Evolutionary conservation across 2,888 invertebrate species (phyloP), one percentile per base, ranked within the genome.

Genomic region (Catocala nupta): DNA sequence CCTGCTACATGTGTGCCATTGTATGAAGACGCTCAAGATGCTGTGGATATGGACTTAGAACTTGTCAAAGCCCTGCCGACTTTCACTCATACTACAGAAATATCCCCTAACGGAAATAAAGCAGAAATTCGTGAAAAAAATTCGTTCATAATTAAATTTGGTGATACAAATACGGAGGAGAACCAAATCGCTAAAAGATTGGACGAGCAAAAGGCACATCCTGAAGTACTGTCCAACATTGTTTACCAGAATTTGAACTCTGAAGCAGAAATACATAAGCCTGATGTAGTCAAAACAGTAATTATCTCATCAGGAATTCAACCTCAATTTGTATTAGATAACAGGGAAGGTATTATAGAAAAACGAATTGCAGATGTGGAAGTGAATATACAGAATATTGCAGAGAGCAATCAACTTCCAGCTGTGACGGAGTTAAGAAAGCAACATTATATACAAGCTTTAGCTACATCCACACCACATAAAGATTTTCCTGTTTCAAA

Each of bases 401-500:
- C 51, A 33, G 50, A 71, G 5, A 34, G 11, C 11, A 34, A 57
- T 45, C 47, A 51, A 34, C 55, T 65, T 56, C 58, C 67, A 5
- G 56, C 61, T 56, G 36, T 55, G 51, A 56, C 16, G 9, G 56
- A 69, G 5, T 57, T 68, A 10, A 77, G 69, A 60, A 74, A 63
- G 61, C 70, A 71, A 53, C 73, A 77, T 49, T 42, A 61, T 11
- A 45, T 86, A 33, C 80, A 81, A 68, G 90, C 90, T 56, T 75
- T 90, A 55, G 91, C 91, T n/a, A 91, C 91, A 8, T 92, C 91
- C 5, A 93, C 93, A 8, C 92, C 92, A 0, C 76, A 86, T 4
- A 92, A 91, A 70, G 80, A 77, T 33, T 48, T 76, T 47, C 34
- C 39, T 64, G 45, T 49, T 13, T 48, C 53, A 34, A 73, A 55